phyloP scores from a whole-genome alignment of 1,140 invertebrate genomes.

The Trachymyrmex septentrionalis region DNA sequence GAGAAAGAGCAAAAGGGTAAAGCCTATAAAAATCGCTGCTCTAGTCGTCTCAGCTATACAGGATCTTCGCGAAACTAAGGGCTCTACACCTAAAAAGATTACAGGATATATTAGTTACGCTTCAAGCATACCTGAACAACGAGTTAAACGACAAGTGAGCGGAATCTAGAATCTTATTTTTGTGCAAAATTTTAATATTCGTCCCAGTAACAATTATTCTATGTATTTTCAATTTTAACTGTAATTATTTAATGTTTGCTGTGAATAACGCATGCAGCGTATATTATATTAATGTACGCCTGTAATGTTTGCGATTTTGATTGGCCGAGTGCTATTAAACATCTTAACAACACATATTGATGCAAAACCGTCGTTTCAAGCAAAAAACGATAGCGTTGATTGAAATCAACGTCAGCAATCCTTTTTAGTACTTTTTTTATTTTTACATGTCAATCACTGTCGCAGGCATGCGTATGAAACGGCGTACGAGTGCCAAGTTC shows the following conservation, averaged over 20 bases:
- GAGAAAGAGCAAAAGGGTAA: constrained; percentile 49
- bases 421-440: constrained; percentile 27
- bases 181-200: neutral
- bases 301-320: neutral
- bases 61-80: constrained; percentile 79
- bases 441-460: constrained; percentile 56
- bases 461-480: constrained; percentile 41
- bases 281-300: neutral
- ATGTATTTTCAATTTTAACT: no score
- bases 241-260: neutral
- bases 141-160: constrained; percentile 80
- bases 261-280: neutral
- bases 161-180: neutral
- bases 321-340: neutral
- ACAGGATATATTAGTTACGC: constrained; percentile 78
- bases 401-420: constrained; percentile 37
- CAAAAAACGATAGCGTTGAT: constrained; percentile 43
- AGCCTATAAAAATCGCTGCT: constrained; percentile 78
- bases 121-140: constrained; percentile 71
- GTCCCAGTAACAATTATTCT: neutral
- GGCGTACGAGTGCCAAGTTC: constrained; percentile 48
- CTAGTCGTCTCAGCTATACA: constrained; percentile 80
- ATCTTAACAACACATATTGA: constrained; percentile 14
- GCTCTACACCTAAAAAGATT: constrained; percentile 77
- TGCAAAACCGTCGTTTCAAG: neutral